These are phyloP conservation scores for Myrmecophaga tridactyla DNA, from an alignment of 2,113 vertebrate species.

Conservation along the genomic window DNA sequence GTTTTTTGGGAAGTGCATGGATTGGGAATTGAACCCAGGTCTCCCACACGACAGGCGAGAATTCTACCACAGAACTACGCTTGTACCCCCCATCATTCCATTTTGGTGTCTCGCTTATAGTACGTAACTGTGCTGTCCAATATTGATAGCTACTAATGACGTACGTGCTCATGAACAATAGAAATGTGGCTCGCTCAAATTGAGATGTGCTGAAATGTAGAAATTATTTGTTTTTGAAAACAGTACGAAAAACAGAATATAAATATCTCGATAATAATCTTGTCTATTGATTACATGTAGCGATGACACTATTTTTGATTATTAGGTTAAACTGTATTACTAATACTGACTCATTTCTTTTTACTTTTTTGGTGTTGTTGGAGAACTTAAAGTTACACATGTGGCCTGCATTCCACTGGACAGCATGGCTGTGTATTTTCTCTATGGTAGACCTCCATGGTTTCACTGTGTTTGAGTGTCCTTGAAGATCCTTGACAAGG, in stretches of 20 bases:
- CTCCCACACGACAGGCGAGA: no score
- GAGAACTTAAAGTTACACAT: neutral
- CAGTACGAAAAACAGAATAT: neutral
- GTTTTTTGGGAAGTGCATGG: no score
- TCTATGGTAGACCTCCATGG: neutral
- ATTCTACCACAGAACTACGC: no score
- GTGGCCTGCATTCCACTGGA: neutral
- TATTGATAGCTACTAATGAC: rapidly evolving
- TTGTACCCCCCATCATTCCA: no score
- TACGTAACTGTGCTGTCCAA: neutral
- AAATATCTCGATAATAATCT: neutral
- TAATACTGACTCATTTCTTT: neutral
- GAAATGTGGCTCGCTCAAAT: neutral
- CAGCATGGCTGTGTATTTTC: neutral
- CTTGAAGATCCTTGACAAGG: neutral
- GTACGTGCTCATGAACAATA: neutral
- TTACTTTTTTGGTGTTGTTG: neutral
- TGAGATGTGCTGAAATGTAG: neutral
- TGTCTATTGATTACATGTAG: neutral
- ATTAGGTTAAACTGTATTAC: neutral
- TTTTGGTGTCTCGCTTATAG: neutral
- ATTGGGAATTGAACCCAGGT: no score
- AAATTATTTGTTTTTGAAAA: neutral
- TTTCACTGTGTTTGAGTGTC: no score
- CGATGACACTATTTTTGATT: neutral